phyloP scores from a whole-genome alignment of 2,888 invertebrate genomes.

The Dynastes tityus region DNA sequence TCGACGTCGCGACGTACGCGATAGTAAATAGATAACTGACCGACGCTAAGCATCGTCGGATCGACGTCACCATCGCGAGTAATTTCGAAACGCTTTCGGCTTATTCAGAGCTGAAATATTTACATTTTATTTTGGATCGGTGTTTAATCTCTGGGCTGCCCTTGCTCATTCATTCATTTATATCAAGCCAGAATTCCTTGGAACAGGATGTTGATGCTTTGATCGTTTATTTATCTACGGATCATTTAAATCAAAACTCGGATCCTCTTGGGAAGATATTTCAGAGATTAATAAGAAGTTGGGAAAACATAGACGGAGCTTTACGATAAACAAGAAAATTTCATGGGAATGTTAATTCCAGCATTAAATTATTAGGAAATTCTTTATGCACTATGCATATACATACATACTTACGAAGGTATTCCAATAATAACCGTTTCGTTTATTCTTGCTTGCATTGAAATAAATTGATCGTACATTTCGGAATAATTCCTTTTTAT shows the following conservation, averaged over 20 bases:
- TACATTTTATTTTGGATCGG: constrained; percentile 35
- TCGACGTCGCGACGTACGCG: constrained; percentile 55
- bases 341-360: no score
- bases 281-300: no score
- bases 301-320: no score
- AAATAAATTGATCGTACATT: no score
- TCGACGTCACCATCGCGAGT: constrained; percentile 46
- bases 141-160: constrained; percentile 40
- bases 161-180: constrained; percentile 43
- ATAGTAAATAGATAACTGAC: constrained; percentile 63
- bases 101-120: constrained; percentile 51
- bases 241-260: constrained; percentile 5
- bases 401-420: no score
- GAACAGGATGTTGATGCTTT: constrained; percentile 26
- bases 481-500: no score
- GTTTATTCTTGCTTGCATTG: no score
- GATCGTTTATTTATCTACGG: constrained; percentile 18
- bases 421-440: no score
- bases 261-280: not conserved
- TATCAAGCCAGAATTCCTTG: constrained; percentile 38
- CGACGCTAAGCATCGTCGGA: constrained; percentile 62
- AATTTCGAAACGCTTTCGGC: constrained; percentile 37
- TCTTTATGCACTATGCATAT: no score
- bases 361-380: no score
- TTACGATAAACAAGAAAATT: no score